phyloP scores from a whole-genome alignment of 2,888 invertebrate genomes.

The Thera britannica region DNA sequence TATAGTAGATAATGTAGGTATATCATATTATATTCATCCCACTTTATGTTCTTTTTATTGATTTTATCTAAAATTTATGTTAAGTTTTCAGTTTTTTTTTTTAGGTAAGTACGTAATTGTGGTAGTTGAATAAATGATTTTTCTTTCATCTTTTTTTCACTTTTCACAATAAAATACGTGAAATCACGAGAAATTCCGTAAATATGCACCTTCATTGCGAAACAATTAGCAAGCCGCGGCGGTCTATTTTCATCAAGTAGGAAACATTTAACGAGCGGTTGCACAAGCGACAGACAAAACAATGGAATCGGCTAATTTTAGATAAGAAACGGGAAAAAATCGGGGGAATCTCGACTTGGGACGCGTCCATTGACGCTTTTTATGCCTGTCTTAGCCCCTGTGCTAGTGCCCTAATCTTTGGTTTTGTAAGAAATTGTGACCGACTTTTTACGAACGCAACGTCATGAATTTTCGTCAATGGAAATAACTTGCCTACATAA shows the following conservation, averaged over 20 bases:
- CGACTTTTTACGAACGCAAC: too few relatives aligned
- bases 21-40: too few relatives aligned
- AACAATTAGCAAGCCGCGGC: slow-evolving; percentile 61
- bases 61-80: too few relatives aligned
- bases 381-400: background rate
- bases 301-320: slow-evolving; percentile 71
- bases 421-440: background rate
- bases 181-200: background rate
- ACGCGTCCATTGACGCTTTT: slow-evolving; percentile 46
- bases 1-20: too few relatives aligned
- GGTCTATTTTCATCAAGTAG: slow-evolving; percentile 71
- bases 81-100: too few relatives aligned
- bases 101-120: too few relatives aligned
- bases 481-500: too few relatives aligned
- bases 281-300: slow-evolving; percentile 79
- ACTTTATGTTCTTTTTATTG: too few relatives aligned
- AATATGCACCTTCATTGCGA: slow-evolving; percentile 54
- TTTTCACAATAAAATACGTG: background rate
- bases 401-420: background rate
- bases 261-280: slow-evolving; percentile 72
- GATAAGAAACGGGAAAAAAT: slow-evolving; percentile 55
- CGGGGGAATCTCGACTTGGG: slow-evolving; percentile 34
- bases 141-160: too few relatives aligned
- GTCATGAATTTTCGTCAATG: too few relatives aligned
- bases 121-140: too few relatives aligned